Evolutionary conservation across 1,140 invertebrate genomes (phyloP), one percentile per base, ranked within the genome.

Genomic region (Achatina immaculata): DNA sequence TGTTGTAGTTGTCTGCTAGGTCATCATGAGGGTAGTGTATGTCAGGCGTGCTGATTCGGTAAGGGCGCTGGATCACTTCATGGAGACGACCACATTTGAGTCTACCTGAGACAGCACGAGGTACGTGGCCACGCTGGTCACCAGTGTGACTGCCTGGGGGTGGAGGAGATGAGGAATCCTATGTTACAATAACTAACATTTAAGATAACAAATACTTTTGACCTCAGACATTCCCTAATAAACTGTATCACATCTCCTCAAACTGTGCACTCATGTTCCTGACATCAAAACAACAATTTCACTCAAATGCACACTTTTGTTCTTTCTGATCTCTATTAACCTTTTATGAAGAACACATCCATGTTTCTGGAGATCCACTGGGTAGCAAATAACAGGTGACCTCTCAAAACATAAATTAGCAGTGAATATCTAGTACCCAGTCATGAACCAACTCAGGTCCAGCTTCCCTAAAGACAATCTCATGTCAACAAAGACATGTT

Each of bases 101-200:
- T 24, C 92, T 85, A 62, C 91, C 91, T 81, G 90, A 91, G 14
- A 92, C 82, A 36, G 92, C 92, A 9, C 92, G 86, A 3, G 88
- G 83, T 42, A 93, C 83, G 83, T 93, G 92, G n/a, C 89, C 90
- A 81, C 82, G 74, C 65, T 85, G 84, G 24, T 85, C 84, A 0
- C 84, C 84, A 7, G 84, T 81, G 78, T 82, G 80, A 45, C 84
- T 85, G 24, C 84, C 84, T 85, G 77, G 14, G 55, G 36, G 58
- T 1, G 40, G 16, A 71, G 38, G 40, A 36, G n/a, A 40, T 11
- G 19, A 0, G 68, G 68, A 11, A 71, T 36, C 21, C n/a, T 71
- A n/a, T 36, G n/a, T n/a, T n/a, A n/a, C n/a, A n/a, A n/a, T n/a
- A n/a, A n/a, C n/a, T n/a, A n/a, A n/a, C n/a, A n/a, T n/a, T n/a